A percentile compares a stretch with the other conserved stretches of the same genome.
Evolutionary conservation across 1,140 invertebrate genomes (phyloP).

Genomic region (Proctacanthus coquilletti): DNA sequence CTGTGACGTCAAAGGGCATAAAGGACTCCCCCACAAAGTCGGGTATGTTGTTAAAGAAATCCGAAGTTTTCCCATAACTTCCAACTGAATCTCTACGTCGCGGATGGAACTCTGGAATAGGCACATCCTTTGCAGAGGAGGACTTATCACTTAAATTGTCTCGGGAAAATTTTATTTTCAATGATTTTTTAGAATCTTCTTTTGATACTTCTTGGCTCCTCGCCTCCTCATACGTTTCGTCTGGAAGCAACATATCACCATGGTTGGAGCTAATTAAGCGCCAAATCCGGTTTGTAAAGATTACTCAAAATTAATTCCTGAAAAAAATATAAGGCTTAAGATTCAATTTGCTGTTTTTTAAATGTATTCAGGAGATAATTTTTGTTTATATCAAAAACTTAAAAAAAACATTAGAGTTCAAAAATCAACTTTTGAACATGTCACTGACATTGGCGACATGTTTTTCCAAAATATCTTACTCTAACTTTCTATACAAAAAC

Average conservation of each 20-base stretch:
- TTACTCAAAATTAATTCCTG: too few species aligned
- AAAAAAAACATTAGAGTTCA: too few species aligned
- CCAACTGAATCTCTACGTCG: background rate
- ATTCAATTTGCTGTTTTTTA: too few species aligned
- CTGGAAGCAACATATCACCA: slow-evolving; percentile 41
- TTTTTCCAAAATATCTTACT: too few species aligned
- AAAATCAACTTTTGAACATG: too few species aligned
- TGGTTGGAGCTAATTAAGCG: background rate
- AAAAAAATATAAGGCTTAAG: too few species aligned
- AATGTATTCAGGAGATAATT: too few species aligned
- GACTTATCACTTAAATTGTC: too few species aligned
- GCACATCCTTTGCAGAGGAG: background rate
- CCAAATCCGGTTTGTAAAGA: too few species aligned
- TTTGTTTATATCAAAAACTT: too few species aligned
- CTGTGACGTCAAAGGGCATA: slow-evolving; percentile 10
- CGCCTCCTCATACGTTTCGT: slow-evolving; percentile 46
- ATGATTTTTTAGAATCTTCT: background rate
- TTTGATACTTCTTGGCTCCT: slow-evolving; percentile 13
- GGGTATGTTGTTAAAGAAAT: slow-evolving; percentile 27
- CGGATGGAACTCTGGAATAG: background rate
- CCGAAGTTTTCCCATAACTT: slow-evolving; percentile 16
- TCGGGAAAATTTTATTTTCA: background rate
- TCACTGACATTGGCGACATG: too few species aligned
- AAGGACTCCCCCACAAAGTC: slow-evolving; percentile 19
- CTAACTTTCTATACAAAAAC: too few species aligned